These are phyloP conservation scores for Musca domestica DNA, from an alignment of 1,140 invertebrate genomes.

Conservation along the genomic window DNA sequence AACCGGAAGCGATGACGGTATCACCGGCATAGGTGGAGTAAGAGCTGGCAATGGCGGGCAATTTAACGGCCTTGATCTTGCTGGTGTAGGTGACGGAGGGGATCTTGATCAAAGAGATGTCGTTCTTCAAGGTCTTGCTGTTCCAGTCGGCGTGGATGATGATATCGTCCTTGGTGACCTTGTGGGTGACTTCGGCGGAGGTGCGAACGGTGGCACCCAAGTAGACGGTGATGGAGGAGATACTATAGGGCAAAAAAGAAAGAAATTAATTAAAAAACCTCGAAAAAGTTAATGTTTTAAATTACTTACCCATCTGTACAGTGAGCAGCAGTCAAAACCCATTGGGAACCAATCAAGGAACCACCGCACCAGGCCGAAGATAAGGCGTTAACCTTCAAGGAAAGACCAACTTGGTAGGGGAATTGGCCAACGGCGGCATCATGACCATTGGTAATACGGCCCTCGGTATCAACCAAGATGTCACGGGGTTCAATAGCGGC, in stretches of 20 bases:
- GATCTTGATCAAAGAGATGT: constrained; percentile 44
- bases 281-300: too few species aligned
- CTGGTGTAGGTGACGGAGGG: constrained; percentile 14
- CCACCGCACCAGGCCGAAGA: constrained; percentile 56
- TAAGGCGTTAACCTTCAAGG: constrained; percentile 33
- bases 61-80: constrained; percentile 42
- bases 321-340: constrained; percentile 63
- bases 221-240: not conserved
- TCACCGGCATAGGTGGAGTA: constrained; percentile 44
- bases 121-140: constrained; percentile 32
- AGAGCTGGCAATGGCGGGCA: constrained; percentile 39
- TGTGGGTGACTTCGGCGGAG: not conserved
- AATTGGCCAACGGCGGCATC: constrained; percentile 43
- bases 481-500: constrained; percentile 28
- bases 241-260: not conserved
- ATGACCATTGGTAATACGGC: constrained; percentile 47
- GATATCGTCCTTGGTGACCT: not conserved
- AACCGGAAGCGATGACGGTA: constrained; percentile 49
- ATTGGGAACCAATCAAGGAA: constrained; percentile 57
- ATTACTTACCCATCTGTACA: constrained; percentile 53
- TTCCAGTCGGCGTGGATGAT: constrained; percentile 14
- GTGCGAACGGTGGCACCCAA: constrained; percentile 19
- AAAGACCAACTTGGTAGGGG: constrained; percentile 51
- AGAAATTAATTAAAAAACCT: too few species aligned
- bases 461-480: constrained; percentile 32